Base-by-base conservation (phyloP, 2,797 vertebrate species). In the Hozukius guyotensis region DNA sequence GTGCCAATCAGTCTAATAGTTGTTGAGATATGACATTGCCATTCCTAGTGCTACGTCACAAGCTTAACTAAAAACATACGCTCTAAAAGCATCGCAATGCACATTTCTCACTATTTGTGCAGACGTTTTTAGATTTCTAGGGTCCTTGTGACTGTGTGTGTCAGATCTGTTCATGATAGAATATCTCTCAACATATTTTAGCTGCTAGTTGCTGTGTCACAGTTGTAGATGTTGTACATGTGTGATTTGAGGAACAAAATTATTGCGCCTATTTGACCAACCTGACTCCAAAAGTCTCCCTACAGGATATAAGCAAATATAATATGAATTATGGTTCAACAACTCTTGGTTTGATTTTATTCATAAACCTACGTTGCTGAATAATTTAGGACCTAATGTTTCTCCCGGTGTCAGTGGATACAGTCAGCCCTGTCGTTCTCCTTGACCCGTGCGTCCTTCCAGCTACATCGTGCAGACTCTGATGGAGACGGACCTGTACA, bases 401-500 rank as follows among this genome's bases (percentile, higher is more conserved):
- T 68, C 36, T 29, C 13, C 20, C 25, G 68, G 10, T 80, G 77
- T 64, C 62, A 14, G 11, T 36, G 18, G 36, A 69, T 24, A 13
- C 38, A 6, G 13, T 73, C 4, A 0, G 29, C 9, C 14, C 22
- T 6, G 18, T 81, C 74, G 72, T 88, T 60, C 52, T 87, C 95
- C 92, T 96, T 96, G 90, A 96, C 95, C 60, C 0, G 0, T 0
- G 6, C 52, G 1, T 27, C 59, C 27, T 24, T 64, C 80, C 93
- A 98, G 98, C 80, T 99, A 99, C 93, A 99, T 99, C 0, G 98
- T 99, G 22, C 97, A 99, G 94, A 98, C 98, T 84, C 95, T 99
- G 93, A 99, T 99, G 98, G 98, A 99, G 93, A 98, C 97, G 0
- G 98, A 99, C 91, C 95, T 99, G 5, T 99, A 99, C 96, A 99